Evolutionary conservation across 2,797 vertebrate genomes (phyloP).

Genomic region (Heterohyrax brucei): DNA sequence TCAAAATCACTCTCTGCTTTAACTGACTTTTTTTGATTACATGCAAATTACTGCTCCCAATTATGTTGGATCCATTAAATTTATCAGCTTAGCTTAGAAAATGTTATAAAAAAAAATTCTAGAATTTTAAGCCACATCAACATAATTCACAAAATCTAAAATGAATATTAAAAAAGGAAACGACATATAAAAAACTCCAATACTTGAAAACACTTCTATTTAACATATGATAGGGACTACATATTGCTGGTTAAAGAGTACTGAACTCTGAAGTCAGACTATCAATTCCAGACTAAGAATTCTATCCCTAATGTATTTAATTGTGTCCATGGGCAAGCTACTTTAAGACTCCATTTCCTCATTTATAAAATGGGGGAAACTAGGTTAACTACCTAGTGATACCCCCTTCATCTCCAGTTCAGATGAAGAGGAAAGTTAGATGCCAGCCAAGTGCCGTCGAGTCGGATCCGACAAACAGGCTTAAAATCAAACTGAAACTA

Average conservation of each 20-base stretch:
- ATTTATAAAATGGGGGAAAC: not conserved
- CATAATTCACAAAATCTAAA: conserved; percentile 41
- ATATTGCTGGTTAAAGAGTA: not conserved
- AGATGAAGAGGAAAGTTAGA: not conserved
- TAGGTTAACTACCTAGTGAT: not conserved
- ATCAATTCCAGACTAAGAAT: not conserved
- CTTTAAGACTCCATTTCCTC: not conserved
- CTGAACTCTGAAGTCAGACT: not conserved
- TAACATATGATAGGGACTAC: conserved; percentile 17
- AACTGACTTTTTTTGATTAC: not conserved
- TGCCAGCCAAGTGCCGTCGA: not conserved
- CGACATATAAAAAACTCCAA: not conserved
- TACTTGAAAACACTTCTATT: not conserved
- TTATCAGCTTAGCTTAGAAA: conserved; percentile 21
- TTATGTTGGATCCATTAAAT: conserved; percentile 18
- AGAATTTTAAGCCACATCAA: conserved; percentile 20
- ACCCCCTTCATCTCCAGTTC: conserved; percentile 11
- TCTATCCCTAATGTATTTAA: not conserved
- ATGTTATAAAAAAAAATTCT: conserved; percentile 6
- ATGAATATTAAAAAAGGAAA: not conserved
- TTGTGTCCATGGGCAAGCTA: not conserved
- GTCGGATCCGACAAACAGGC: not conserved
- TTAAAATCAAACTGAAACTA: conserved; percentile 12
- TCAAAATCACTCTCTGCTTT: not conserved
- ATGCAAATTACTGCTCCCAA: not conserved